A percentile compares a stretch with the other conserved stretches of the same genome.
phyloP scores from a whole-genome alignment of 2,113 vertebrate species.

The Azemiops feae region DNA sequence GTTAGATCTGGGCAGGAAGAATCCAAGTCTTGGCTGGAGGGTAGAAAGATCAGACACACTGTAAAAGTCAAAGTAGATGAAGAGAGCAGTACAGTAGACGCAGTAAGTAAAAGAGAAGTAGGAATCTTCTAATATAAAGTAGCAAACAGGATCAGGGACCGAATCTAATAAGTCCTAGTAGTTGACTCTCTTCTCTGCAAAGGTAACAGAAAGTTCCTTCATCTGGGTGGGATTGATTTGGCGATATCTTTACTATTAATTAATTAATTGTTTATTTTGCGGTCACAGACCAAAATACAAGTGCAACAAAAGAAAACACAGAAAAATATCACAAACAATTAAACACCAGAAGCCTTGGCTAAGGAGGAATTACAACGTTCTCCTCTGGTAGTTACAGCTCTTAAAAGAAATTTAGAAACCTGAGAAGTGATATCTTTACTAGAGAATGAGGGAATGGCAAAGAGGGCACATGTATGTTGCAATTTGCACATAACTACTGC shows the following conservation, averaged over 20 bases:
- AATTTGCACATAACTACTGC: not conserved
- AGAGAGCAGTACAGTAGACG: not conserved
- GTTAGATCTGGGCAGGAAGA: not conserved
- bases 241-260: not conserved
- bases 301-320: no score
- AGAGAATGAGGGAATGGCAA: not conserved
- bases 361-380: no score
- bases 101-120: not conserved
- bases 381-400: no score
- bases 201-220: not conserved
- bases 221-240: not conserved
- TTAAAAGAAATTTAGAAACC: no score
- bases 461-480: not conserved
- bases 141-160: not conserved
- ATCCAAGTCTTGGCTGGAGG: not conserved
- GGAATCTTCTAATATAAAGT: not conserved
- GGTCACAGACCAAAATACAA: no score
- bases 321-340: no score
- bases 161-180: not conserved
- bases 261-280: no score
- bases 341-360: no score
- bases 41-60: not conserved
- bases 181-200: not conserved
- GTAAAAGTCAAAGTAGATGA: not conserved
- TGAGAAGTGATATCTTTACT: not conserved